These are phyloP conservation scores for Mimumesa dahlbomi DNA, from an alignment of 2,888 invertebrate genomes.

Conservation along the genomic window DNA sequence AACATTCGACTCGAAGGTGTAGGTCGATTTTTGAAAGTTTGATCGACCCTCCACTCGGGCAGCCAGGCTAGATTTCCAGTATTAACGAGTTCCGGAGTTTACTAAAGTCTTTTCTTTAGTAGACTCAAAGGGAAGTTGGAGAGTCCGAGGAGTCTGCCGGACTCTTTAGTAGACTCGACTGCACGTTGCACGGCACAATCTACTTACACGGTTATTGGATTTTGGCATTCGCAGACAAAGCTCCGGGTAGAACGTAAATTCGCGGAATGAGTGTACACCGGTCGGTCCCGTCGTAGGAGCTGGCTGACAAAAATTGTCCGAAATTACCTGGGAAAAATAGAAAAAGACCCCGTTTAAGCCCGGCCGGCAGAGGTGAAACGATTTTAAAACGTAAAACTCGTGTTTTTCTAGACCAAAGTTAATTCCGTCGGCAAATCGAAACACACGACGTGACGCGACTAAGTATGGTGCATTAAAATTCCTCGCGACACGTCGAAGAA, in stretches of 20 bases:
- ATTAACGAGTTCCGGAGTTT: slow-evolving; percentile 50
- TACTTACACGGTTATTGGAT: slow-evolving; percentile 57
- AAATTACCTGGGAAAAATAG: no score
- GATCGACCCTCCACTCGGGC: slow-evolving; percentile 18
- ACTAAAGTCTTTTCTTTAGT: slow-evolving; percentile 46
- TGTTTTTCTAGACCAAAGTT: background rate
- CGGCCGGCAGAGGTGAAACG: background rate
- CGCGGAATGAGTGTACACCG: slow-evolving; percentile 14
- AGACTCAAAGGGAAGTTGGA: slow-evolving; percentile 28
- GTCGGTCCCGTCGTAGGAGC: background rate
- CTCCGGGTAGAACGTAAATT: slow-evolving; percentile 30
- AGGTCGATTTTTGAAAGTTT: slow-evolving; percentile 40
- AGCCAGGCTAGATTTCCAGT: background rate
- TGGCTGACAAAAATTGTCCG: no score
- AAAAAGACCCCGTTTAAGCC: no score
- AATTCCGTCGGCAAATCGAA: background rate
- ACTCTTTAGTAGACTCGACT: slow-evolving; percentile 29
- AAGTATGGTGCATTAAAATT: background rate
- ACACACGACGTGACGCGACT: background rate
- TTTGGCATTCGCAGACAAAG: slow-evolving; percentile 35
- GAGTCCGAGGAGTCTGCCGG: slow-evolving; percentile 10
- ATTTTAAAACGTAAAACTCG: background rate
- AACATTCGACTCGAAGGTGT: background rate
- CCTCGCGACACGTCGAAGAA: background rate
- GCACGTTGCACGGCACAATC: slow-evolving; percentile 31